Evolutionary conservation across 2,888 invertebrate species (phyloP).

Genomic region (Athalia rosae): DNA sequence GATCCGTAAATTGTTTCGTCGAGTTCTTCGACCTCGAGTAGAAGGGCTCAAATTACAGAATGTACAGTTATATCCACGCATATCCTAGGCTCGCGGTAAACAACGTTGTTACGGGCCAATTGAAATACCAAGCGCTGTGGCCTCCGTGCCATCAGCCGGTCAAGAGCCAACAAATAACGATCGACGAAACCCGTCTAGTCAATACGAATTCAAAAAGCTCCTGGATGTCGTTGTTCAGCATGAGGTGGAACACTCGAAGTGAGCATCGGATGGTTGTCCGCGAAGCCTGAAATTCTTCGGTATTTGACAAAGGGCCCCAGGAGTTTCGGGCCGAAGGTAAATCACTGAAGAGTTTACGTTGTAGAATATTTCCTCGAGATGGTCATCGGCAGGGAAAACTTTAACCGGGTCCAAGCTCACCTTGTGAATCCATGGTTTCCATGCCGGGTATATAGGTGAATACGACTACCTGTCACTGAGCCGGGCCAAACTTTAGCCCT

Average conservation of each 20-base stretch:
- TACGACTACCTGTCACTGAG: neutral
- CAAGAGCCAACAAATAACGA: constrained; percentile 8
- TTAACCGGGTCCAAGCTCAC: neutral
- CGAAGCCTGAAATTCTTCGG: neutral
- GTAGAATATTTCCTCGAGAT: neutral
- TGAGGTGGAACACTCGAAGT: neutral
- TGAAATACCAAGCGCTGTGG: neutral
- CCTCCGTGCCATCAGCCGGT: neutral
- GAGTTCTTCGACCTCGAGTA: too few relatives aligned
- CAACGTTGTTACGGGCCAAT: constrained; percentile 12
- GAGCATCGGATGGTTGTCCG: neutral
- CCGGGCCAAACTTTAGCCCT: neutral
- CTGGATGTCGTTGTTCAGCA: too few relatives aligned
- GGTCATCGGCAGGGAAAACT: neutral
- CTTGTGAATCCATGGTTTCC: neutral
- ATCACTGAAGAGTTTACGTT: neutral
- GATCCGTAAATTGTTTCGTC: too few relatives aligned
- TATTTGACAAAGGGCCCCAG: neutral
- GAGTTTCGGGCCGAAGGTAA: neutral
- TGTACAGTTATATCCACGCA: neutral
- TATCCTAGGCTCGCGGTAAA: neutral
- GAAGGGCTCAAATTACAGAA: too few relatives aligned
- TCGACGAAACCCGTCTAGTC: neutral
- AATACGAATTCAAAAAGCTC: neutral
- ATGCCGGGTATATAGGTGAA: neutral